Base-by-base conservation (phyloP, 1,140 invertebrate genomes). In the Scylla paramamosain region DNA sequence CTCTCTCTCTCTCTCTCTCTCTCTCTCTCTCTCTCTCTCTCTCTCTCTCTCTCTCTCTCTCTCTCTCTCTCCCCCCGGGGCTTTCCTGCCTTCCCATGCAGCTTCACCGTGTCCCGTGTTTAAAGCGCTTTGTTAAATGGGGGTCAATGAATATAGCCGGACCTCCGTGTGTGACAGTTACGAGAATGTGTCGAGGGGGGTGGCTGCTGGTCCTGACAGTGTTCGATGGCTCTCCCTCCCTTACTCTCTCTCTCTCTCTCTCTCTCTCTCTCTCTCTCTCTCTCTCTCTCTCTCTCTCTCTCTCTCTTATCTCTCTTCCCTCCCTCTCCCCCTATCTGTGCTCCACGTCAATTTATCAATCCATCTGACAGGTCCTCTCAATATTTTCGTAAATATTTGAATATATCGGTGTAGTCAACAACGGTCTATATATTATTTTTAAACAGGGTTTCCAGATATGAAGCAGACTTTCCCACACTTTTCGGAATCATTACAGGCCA, bases 121-220 rank as follows among this genome's bases (percentile, higher is more conserved):
- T 93, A 93, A 87, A 87, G 83, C n/a, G 28, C 92, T 48, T 93
- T 93, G 92, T 93, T 93, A 93, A 93, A 93, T 93, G 92, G 84
- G 83, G 84, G 83, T 87, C 92, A 93, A 93, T 93, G 92, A 93
- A 93, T 93, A 93, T 93, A 28, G 83, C 83, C 28, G 82, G 84
- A 93, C 45, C 92, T 93, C 86, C 83, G 83, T 16, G 39, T 87
- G 82, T 87, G 92, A 87, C 92, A 87, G 92, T 93, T 93, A 93
- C 92, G 83, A 93, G 82, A 87, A 48, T 84, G 84, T 29, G 92
- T 93, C 31, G 92, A 86, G 92, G 92, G 82, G 92, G 92, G 83
- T 3, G 92, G 52, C 39, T 32, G 25, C 28, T 84, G 82, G 28
- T 84, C 52, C 28, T 93, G 92, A 84, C 92, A 93, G 29, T 93